Evolutionary conservation across 2,113 vertebrate species (phyloP).

Genomic region (Phylloscopus trochiloides): DNA sequence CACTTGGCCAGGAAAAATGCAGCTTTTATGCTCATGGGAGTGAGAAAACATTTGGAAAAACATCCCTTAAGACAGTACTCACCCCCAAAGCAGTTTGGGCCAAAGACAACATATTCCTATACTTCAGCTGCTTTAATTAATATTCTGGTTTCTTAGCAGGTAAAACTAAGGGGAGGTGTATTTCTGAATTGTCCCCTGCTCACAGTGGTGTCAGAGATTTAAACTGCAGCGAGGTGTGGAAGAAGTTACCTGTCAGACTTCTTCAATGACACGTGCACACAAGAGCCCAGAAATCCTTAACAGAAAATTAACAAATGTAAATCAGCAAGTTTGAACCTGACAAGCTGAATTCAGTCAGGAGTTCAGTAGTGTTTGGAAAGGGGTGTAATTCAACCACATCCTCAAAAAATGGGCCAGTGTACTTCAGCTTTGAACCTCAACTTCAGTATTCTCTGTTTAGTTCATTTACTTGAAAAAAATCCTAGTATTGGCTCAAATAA

Average conservation of each 20-base stretch:
- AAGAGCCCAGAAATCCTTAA: not conserved
- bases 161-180: not conserved
- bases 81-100: not conserved
- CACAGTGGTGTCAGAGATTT: not conserved
- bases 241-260: not conserved
- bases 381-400: not conserved
- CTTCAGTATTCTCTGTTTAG: not conserved
- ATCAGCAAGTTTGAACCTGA: not conserved
- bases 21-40: not conserved
- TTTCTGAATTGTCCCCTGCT: not conserved
- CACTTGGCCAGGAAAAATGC: not conserved
- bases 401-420: fast-evolving
- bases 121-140: not conserved
- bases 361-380: not conserved
- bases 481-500: conserved; percentile 15
- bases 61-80: not conserved
- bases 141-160: not conserved
- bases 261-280: not conserved
- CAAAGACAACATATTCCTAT: not conserved
- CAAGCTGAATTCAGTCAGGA: not conserved
- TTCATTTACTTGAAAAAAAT: conserved; percentile 1
- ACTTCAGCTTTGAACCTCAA: not conserved
- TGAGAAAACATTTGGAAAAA: not conserved
- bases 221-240: not conserved
- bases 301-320: not conserved